These are phyloP conservation scores for Syrrhaptes paradoxus DNA, from an alignment of 2,113 vertebrate genomes.

Conservation along the genomic window DNA sequence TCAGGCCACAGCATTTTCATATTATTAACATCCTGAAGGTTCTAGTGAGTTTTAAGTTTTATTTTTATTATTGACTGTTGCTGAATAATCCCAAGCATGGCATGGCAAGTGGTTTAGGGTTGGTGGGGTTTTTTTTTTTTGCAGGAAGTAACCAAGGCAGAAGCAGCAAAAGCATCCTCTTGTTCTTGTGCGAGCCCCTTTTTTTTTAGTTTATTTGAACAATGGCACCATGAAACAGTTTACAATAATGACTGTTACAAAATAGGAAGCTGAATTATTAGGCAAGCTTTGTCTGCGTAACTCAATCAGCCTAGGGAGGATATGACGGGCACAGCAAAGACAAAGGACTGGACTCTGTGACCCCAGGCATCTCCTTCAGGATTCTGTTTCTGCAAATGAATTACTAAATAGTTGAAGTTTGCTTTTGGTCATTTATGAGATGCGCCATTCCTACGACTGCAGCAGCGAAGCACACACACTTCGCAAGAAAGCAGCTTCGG, in stretches of 20 bases:
- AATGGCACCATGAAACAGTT: constrained; percentile 41
- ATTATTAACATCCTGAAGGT: background rate
- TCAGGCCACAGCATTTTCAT: background rate
- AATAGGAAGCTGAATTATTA: constrained; percentile 68
- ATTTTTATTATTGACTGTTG: background rate
- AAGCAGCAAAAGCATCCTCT: constrained; percentile 41
- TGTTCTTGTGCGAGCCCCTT: constrained; percentile 18
- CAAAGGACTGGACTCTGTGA: constrained; percentile 36
- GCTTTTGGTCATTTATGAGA: background rate
- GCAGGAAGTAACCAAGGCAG: constrained; percentile 35
- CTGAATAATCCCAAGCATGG: background rate
- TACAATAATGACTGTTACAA: constrained; percentile 64
- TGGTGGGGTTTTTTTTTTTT: too few species aligned
- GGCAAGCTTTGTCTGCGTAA: constrained; percentile 50
- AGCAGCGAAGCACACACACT: background rate
- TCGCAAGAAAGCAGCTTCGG: background rate
- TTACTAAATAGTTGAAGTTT: background rate
- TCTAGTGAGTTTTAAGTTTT: background rate
- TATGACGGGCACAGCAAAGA: constrained; percentile 30
- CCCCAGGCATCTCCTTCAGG: constrained; percentile 13
- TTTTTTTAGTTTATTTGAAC: constrained; percentile 18
- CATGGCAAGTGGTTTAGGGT: background rate
- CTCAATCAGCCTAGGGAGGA: constrained; percentile 48
- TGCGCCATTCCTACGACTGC: background rate
- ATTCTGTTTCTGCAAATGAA: background rate